Evolutionary conservation across 1,140 invertebrate species (phyloP).

Genomic region (Choristoneura fumiferana): DNA sequence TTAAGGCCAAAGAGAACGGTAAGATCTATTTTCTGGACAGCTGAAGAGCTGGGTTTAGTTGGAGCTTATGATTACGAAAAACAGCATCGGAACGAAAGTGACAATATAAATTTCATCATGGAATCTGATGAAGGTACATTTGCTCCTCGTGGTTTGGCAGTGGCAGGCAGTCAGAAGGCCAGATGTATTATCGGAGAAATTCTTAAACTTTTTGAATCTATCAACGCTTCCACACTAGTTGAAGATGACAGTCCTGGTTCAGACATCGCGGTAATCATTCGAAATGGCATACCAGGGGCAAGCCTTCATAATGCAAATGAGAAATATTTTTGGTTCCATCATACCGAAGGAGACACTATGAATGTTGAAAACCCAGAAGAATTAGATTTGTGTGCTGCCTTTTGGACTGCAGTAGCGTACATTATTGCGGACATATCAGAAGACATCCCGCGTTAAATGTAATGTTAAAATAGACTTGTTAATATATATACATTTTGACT

Average conservation of each 20-base stretch:
- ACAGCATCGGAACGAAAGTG: constrained; percentile 80
- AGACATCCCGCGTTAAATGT: constrained; percentile 79
- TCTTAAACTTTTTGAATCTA: constrained; percentile 74
- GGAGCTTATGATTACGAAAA: constrained; percentile 84
- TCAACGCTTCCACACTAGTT: constrained; percentile 60
- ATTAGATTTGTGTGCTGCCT: constrained; percentile 84
- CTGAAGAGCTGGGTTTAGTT: constrained; percentile 86
- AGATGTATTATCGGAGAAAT: constrained; percentile 83
- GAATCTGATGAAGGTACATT: constrained; percentile 93
- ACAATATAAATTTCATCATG: constrained; percentile 83
- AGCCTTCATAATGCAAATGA: constrained; percentile 84
- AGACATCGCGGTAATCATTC: constrained; percentile 82
- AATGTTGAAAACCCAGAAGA: constrained; percentile 82
- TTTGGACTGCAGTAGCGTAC: constrained; percentile 87
- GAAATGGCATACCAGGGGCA: constrained; percentile 83
- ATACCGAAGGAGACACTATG: constrained; percentile 89
- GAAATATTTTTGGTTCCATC: constrained; percentile 91
- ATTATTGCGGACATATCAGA: constrained; percentile 85
- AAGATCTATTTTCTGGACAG: constrained; percentile 90
- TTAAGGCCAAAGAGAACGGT: constrained; percentile 86
- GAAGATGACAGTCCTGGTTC: constrained; percentile 77
- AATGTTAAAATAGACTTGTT: too few species aligned
- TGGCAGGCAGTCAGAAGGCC: constrained; percentile 79
- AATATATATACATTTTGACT: too few species aligned
- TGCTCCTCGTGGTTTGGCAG: constrained; percentile 82